Evolutionary conservation across 1,140 invertebrate species (phyloP), one percentile per base, ranked within the genome.

Genomic region (Penaeus vannamei): DNA sequence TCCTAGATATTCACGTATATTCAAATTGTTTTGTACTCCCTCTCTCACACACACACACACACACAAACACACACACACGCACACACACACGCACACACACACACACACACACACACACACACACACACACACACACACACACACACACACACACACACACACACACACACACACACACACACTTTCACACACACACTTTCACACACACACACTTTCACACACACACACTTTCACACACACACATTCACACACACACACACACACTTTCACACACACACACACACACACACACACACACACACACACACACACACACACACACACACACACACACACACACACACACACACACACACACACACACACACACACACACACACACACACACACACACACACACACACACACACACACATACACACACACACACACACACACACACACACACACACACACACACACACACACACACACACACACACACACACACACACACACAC

Each of bases 61-160:
- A 5, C 36, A 42, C 36, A 42, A 4, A 42, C 36, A 42, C 36
- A 42, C 36, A 5, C 36, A 2, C 26, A 84, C 61, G 2, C 23
- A 22, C 36, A 42, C 36, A 42, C 36, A 5, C 36, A 42, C 36
- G 19, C 46, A 17, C 29, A 81, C 62, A 81, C n/a, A 42, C 77
- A 22, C 59, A 32, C 29, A 10, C 89, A 61, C 64, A 61, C 29
- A 53, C 72, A 26, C 23, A 77, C 76, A 87, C 26, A 69, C 66
- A 26, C 66, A 29, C 66, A 36, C 36, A 36, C 36, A 36, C 36
- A 36, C 36, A 36, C 36, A 36, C 36, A 36, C 36, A 36, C 36
- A 36, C 36, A 36, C 36, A 36, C 36, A 36, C 36, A 36, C 36
- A 36, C 36, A 36, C 36, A 36, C 36, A 36, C 36, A 36, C 36